phyloP scores from a whole-genome alignment of 2,113 vertebrate genomes.

The Podiceps cristatus region DNA sequence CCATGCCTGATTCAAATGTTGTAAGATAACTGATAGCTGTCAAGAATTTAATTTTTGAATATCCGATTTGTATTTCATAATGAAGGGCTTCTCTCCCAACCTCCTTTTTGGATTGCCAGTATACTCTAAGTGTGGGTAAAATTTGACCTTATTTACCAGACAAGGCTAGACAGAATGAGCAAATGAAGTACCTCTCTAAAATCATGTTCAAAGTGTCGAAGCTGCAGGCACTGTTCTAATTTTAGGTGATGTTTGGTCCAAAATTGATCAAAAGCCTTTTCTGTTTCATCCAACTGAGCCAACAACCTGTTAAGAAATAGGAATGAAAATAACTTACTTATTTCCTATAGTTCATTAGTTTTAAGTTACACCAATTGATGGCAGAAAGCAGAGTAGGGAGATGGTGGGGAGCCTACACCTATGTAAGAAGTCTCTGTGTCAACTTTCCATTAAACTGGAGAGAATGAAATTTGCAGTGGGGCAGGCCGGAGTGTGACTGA shows the following conservation, averaged over 20 bases:
- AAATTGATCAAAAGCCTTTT: conserved; percentile 92
- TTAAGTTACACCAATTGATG: neutral
- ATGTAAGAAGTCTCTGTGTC: neutral
- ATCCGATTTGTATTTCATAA: neutral
- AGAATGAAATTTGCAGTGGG: neutral
- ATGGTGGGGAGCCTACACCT: neutral
- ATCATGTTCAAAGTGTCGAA: conserved; percentile 93
- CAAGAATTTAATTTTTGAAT: neutral
- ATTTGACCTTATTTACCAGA: neutral
- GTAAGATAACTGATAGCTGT: neutral
- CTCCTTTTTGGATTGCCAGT: neutral
- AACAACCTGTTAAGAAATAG: conserved; percentile 83
- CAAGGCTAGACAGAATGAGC: neutral
- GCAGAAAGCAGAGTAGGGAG: neutral
- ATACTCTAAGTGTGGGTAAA: neutral
- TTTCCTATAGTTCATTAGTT: neutral
- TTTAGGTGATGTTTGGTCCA: conserved; percentile 92
- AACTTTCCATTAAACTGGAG: neutral
- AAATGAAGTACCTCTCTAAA: conserved; percentile 87
- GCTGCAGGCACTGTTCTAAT: conserved; percentile 91
- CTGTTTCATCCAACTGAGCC: conserved; percentile 91
- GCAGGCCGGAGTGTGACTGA: neutral
- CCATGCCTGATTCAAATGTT: neutral
- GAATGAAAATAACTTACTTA: neutral
- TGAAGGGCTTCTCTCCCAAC: neutral